phyloP scores from a whole-genome alignment of 2,797 vertebrate genomes.

The Rhadinocentrus ornatus region DNA sequence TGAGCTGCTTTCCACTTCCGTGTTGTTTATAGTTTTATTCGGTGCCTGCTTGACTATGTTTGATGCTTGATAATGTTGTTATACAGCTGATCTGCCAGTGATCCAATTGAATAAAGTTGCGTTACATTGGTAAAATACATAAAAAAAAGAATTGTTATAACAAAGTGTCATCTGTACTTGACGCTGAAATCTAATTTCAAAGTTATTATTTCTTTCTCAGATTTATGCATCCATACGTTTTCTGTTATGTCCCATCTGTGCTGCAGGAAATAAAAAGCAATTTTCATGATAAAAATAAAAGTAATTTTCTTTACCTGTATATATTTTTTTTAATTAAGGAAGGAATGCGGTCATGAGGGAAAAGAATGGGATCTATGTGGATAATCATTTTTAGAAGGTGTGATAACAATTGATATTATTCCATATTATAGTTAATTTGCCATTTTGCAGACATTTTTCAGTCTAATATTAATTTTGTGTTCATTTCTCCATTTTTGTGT shows the following conservation, averaged over 20 bases:
- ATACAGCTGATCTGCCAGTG: background rate
- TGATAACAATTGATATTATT: background rate
- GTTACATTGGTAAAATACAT: too few species aligned
- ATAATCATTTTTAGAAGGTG: background rate
- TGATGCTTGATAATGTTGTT: conserved; percentile 8
- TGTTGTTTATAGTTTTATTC: background rate
- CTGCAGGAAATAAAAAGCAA: background rate
- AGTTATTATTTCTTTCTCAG: background rate
- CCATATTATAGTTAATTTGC: background rate
- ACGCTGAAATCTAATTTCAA: background rate
- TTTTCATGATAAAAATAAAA: background rate
- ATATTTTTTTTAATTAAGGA: too few species aligned
- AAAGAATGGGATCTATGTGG: background rate
- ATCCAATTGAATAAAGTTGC: conserved; percentile 15
- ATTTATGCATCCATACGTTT: background rate
- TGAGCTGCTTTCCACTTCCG: background rate
- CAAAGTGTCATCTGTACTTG: background rate
- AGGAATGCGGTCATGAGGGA: background rate
- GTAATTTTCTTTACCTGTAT: background rate
- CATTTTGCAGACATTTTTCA: background rate
- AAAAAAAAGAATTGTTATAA: too few species aligned
- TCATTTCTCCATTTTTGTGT: background rate
- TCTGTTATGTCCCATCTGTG: background rate
- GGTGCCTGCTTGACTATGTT: background rate
- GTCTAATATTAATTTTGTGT: background rate